Evolutionary conservation across 1,140 invertebrate genomes (phyloP).

Genomic region (Ganaspis sp.): DNA sequence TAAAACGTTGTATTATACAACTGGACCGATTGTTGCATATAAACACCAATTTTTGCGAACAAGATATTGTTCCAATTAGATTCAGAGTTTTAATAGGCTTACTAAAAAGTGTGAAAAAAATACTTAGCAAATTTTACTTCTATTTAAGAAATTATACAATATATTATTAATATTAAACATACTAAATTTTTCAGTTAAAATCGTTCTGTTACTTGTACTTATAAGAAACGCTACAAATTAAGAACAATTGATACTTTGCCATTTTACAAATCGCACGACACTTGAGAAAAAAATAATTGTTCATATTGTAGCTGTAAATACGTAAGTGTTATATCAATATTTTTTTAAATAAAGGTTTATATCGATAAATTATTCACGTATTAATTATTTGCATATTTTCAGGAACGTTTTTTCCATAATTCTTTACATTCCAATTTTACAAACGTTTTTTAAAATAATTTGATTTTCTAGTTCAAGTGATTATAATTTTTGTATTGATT

Average conservation of each 20-base stretch:
- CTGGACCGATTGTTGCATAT: not conserved
- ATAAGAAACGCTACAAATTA: slow-evolving; percentile 23
- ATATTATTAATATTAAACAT: not conserved
- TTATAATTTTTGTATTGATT: too few relatives aligned
- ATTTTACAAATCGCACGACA: slow-evolving; percentile 23
- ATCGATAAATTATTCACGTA: slow-evolving; percentile 14
- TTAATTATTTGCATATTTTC: not conserved
- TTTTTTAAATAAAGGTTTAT: slow-evolving; percentile 30
- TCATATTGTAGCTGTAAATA: slow-evolving; percentile 25
- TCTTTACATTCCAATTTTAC: too few relatives aligned
- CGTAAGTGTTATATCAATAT: slow-evolving; percentile 22
- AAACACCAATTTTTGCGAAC: slow-evolving; percentile 26
- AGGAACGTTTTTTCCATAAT: too few relatives aligned
- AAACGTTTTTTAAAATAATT: too few relatives aligned
- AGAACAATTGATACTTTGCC: slow-evolving; percentile 7
- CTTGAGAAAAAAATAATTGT: not conserved
- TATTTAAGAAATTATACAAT: not conserved
- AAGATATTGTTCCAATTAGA: not conserved
- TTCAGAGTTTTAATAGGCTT: slow-evolving; percentile 24
- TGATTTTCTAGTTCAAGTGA: too few relatives aligned
- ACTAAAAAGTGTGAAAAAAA: not conserved
- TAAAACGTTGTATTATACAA: slow-evolving; percentile 2
- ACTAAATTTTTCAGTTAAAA: slow-evolving; percentile 3
- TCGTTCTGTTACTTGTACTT: not conserved
- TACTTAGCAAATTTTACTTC: slow-evolving; percentile 17